A percentile compares a stretch with the other conserved stretches of the same genome.
Evolutionary conservation across 2,888 invertebrate species (phyloP).

Genomic region (Zhengitettix transpicula): DNA sequence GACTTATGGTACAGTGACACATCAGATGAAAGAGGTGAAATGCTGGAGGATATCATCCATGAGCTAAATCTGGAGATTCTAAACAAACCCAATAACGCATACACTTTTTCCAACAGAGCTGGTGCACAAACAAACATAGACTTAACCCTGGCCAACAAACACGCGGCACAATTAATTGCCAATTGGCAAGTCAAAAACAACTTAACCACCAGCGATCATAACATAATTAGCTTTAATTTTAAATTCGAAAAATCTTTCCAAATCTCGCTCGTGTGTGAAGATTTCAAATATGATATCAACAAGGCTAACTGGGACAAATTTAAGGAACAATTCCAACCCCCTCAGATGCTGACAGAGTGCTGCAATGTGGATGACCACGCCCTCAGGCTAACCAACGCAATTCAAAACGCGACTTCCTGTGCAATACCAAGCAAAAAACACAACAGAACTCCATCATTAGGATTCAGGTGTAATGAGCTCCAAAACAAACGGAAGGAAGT

Average conservation of each 20-base stretch:
- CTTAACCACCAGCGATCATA: background rate
- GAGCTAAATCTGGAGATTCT: background rate
- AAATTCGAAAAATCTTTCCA: too few relatives aligned
- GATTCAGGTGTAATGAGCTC: too few relatives aligned
- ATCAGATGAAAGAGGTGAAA: background rate
- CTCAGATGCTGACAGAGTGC: background rate
- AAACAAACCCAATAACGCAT: background rate
- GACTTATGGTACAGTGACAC: background rate
- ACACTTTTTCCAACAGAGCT: background rate
- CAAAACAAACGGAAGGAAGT: background rate
- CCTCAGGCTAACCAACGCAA: too few relatives aligned
- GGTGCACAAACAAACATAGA: background rate
- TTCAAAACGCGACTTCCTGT: too few relatives aligned
- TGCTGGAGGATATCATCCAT: background rate
- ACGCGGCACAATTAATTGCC: background rate
- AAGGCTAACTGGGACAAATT: background rate
- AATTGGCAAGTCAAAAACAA: background rate
- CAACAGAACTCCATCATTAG: too few relatives aligned
- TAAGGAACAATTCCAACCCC: background rate
- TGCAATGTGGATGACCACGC: background rate
- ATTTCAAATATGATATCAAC: background rate
- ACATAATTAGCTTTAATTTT: background rate
- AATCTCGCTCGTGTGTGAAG: too few relatives aligned
- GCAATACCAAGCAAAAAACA: too few relatives aligned
- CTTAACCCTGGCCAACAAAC: background rate